These are phyloP conservation scores for Xiphorhynchus erythropygius DNA, from an alignment of 2,797 vertebrate genomes.

Conservation along the genomic window DNA sequence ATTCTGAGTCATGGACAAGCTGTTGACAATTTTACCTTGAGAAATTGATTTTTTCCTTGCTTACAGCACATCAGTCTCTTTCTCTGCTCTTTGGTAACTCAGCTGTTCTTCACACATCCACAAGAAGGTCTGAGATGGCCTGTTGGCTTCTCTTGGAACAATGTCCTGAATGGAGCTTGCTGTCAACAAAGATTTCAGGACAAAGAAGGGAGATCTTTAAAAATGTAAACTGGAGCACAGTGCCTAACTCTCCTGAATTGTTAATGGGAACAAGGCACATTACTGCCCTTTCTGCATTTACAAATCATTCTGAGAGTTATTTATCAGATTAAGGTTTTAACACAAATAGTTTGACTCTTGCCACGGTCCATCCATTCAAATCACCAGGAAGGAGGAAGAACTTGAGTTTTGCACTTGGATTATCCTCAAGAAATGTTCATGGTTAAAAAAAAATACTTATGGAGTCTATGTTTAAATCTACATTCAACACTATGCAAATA, in stretches of 20 bases:
- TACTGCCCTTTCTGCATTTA: not conserved
- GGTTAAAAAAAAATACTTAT: not conserved
- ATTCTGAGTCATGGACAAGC: not conserved
- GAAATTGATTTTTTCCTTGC: not conserved
- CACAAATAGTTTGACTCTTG: not conserved
- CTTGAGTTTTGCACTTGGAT: not conserved
- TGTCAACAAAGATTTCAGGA: constrained; percentile 26
- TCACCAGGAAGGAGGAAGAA: constrained; percentile 12
- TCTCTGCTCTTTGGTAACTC: not conserved
- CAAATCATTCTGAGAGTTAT: not conserved
- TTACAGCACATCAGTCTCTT: not conserved
- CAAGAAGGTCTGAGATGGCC: not conserved
- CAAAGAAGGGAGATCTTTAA: constrained; percentile 14
- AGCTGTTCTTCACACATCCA: not conserved
- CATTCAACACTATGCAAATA: constrained; percentile 33
- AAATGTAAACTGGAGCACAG: not conserved
- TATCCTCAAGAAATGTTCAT: not conserved
- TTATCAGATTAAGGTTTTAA: constrained; percentile 17
- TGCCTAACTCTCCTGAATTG: not conserved
- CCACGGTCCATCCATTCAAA: not conserved
- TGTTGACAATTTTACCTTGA: not conserved
- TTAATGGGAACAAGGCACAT: not conserved
- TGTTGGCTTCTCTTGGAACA: not conserved
- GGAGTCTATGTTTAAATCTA: constrained; percentile 3
- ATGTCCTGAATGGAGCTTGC: not conserved